Evolutionary conservation across 2,113 vertebrate genomes (phyloP).

Genomic region (Sinosuthora webbiana): DNA sequence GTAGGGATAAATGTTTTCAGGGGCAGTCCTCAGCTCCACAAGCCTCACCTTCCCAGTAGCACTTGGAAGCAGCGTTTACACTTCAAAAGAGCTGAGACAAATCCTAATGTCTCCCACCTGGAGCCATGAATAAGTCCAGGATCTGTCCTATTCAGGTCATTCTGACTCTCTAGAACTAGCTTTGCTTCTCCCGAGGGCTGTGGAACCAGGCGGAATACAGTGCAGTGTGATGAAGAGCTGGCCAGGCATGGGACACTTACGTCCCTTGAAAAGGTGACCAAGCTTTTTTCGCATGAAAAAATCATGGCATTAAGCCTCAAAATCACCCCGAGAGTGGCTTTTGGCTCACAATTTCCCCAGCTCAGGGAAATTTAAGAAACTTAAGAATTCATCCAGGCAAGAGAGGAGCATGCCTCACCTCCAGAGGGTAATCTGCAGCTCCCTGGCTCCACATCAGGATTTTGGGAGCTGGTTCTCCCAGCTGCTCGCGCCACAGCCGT

Average conservation of each 20-base stretch:
- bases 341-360: background rate
- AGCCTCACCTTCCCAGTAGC: background rate
- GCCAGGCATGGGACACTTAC: background rate
- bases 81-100: background rate
- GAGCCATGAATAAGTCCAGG: background rate
- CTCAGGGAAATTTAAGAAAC: background rate
- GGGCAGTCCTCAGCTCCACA: background rate
- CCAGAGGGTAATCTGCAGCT: background rate
- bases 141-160: background rate
- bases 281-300: background rate
- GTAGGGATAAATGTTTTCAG: background rate
- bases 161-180: background rate
- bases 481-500: background rate
- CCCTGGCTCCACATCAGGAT: background rate
- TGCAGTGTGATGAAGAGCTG: background rate
- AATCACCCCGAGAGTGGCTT: background rate
- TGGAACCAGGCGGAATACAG: background rate
- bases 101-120: background rate
- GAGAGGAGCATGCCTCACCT: background rate
- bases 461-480: background rate
- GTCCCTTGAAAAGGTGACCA: background rate
- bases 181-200: background rate
- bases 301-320: background rate
- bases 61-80: rapidly evolving
- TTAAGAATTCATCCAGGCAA: background rate